Evolutionary conservation across 2,113 vertebrate genomes (phyloP), one percentile per base, ranked within the genome.

Genomic region (Platichthys flesus): DNA sequence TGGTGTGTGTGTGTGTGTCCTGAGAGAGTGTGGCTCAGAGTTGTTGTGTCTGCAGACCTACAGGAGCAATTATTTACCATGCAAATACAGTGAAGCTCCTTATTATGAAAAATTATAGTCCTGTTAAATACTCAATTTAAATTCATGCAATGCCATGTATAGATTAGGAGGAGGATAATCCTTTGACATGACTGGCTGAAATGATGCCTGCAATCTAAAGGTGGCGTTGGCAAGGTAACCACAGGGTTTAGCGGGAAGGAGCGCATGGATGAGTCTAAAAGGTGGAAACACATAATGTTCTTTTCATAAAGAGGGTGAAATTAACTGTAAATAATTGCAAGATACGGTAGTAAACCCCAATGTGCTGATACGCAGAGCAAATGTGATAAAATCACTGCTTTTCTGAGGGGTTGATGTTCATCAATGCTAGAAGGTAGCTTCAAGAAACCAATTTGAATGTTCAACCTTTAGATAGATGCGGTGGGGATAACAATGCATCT

Each of bases 101-200:
- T 71, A 85, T 90, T 80, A 85, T 52, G 78, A 85, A 85, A 84
- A 49, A 74, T 70, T 24, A 74, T n/a, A 5, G 35, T 69, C 21
- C 61, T 9, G 61, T 67, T 80, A 88, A 90, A 84, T 57, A 84
- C 69, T 62, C 60, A 14, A 87, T 90, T 87, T 87, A 78, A 83
- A 91, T 85, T 81, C 80, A 88, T 42, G 54, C 37, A 81, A 66
- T 49, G 56, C 26, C 70, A 42, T 67, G 68, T 87, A 89, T 82
- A 79, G 72, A 81, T 85, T 67, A 74, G 71, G 55, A 57, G 78
- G 82, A 56, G 20, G 81, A 79, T 79, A 81, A 86, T 81, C 71
- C 74, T 65, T 63, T 18, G n/a, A 84, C 75, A 59, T 28, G 65
- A 84, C 62, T 80, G 86, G 80, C 52, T 85, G n/a, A 71, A 71